Conservation (phyloP, 2,888 invertebrate genomes). For the Caradrina clavipalpis region DNA sequence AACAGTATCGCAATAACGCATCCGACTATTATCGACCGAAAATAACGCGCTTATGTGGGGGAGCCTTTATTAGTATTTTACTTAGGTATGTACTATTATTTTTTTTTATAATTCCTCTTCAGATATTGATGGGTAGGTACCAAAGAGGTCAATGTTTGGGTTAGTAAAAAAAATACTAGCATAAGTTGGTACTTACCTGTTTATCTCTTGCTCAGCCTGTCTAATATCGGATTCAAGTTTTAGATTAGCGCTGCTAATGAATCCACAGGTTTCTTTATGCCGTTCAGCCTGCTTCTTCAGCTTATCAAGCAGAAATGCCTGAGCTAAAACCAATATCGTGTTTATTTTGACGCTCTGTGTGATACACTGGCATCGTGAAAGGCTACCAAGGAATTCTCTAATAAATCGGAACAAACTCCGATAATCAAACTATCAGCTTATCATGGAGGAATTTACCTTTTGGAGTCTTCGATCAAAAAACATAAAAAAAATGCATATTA, state of each 20-base stretch:
- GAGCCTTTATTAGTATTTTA: too few relatives aligned
- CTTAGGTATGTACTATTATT: too few relatives aligned
- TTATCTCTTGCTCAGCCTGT: slow-evolving; percentile 78
- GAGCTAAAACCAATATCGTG: slow-evolving; percentile 69
- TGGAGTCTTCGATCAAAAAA: slow-evolving; percentile 5
- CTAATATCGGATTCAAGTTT: slow-evolving; percentile 81
- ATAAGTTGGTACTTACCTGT: slow-evolving; percentile 73
- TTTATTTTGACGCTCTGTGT: not conserved
- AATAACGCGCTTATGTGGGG: too few relatives aligned
- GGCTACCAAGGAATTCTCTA: too few relatives aligned
- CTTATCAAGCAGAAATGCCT: slow-evolving; percentile 77
- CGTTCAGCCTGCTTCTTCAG: slow-evolving; percentile 76
- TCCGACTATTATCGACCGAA: too few relatives aligned
- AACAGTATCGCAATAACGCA: too few relatives aligned
- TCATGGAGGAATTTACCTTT: not conserved
- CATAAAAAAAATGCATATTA: not conserved
- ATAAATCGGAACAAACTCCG: too few relatives aligned
- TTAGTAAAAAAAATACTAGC: too few relatives aligned
- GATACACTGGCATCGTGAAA: not conserved
- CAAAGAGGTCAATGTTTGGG: too few relatives aligned
- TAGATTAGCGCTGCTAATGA: slow-evolving; percentile 75
- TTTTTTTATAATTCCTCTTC: too few relatives aligned
- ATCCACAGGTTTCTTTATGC: slow-evolving; percentile 74
- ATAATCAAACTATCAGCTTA: too few relatives aligned
- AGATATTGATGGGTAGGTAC: too few relatives aligned